phyloP scores from a whole-genome alignment of 2,888 invertebrate genomes.

The Dendrolimus houi region DNA sequence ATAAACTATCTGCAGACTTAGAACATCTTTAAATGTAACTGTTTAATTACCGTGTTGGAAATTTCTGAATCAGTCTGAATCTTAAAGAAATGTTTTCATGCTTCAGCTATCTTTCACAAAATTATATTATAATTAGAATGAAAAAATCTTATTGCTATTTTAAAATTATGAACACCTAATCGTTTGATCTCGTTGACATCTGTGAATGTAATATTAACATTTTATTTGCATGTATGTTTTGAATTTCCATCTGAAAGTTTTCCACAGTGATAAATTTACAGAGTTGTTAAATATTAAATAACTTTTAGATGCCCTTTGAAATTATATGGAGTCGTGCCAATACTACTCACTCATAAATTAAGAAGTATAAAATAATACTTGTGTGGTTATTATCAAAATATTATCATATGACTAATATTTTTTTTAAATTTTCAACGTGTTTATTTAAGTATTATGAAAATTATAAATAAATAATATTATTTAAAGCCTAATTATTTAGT shows the following conservation, averaged over 20 bases:
- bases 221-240: neutral
- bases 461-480: too few species aligned
- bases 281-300: conserved; percentile 7
- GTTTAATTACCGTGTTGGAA: too few species aligned
- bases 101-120: too few species aligned
- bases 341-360: neutral
- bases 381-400: neutral
- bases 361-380: neutral
- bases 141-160: neutral
- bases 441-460: too few species aligned
- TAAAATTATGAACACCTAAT: neutral
- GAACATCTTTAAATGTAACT: too few species aligned
- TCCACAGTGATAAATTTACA: neutral
- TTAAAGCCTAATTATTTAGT: too few species aligned
- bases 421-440: too few species aligned
- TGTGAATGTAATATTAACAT: neutral
- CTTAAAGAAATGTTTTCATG: too few species aligned
- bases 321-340: neutral
- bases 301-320: neutral
- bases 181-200: neutral
- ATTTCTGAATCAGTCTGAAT: too few species aligned
- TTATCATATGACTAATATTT: too few species aligned
- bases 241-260: neutral
- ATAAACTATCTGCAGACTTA: too few species aligned
- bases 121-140: too few species aligned